These are phyloP conservation scores for Pampus argenteus DNA, from an alignment of 2,797 vertebrate genomes.

Conservation along the genomic window DNA sequence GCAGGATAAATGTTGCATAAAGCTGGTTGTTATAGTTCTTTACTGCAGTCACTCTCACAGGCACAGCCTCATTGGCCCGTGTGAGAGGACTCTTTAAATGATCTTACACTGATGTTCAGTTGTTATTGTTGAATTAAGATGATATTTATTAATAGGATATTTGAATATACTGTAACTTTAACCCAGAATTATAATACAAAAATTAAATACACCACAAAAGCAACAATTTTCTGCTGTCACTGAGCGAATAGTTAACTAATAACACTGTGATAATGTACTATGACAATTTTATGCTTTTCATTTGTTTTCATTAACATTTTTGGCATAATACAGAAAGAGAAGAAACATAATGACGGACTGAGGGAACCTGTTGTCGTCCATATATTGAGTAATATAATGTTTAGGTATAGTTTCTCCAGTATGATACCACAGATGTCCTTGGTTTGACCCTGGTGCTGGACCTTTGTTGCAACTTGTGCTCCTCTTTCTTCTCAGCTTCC, in stretches of 20 bases:
- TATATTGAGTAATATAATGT: neutral
- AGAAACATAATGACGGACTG: neutral
- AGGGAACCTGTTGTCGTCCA: neutral
- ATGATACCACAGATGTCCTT: neutral
- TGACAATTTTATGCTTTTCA: too few relatives aligned
- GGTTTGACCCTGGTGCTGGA: too few relatives aligned
- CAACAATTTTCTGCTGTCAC: too few relatives aligned
- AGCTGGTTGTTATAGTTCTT: constrained; percentile 53
- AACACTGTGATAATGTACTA: too few relatives aligned
- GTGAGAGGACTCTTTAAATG: neutral
- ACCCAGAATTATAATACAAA: neutral
- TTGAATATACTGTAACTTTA: neutral
- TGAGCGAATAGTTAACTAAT: too few relatives aligned
- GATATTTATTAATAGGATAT: neutral
- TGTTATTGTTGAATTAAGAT: neutral
- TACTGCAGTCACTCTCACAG: constrained; percentile 40
- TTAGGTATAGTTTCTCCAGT: neutral
- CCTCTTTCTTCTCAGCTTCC: too few relatives aligned
- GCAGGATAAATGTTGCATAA: constrained; percentile 47
- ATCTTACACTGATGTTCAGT: neutral
- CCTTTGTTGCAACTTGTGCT: too few relatives aligned
- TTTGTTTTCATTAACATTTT: too few relatives aligned
- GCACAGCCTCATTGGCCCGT: constrained; percentile 5
- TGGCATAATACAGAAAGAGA: too few relatives aligned
- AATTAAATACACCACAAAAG: neutral